Conservation (phyloP, 2,797 vertebrate species). For the Bradypus variegatus region DNA sequence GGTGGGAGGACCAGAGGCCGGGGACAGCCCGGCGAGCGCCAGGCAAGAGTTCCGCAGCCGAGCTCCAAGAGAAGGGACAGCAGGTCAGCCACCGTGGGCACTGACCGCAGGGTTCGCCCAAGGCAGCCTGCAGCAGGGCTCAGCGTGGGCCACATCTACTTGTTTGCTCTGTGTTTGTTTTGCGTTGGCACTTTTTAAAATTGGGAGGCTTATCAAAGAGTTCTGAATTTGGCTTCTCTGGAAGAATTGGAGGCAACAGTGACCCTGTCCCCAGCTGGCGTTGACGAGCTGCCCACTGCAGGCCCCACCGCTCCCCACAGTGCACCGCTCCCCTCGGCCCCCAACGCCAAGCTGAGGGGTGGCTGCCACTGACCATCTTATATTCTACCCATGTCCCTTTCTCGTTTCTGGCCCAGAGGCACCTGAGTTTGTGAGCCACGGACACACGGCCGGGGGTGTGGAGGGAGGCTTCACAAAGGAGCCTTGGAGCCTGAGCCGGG, state of each 20-base stretch:
- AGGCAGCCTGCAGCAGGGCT: background rate
- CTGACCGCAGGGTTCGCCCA: rapidly evolving
- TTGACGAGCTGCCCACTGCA: rapidly evolving
- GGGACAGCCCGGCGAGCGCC: background rate
- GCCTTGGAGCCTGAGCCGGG: background rate
- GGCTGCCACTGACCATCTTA: rapidly evolving
- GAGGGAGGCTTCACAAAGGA: background rate
- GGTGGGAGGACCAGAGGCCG: background rate
- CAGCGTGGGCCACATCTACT: rapidly evolving
- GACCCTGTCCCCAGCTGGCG: rapidly evolving
- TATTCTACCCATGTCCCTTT: rapidly evolving
- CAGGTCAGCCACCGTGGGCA: rapidly evolving
- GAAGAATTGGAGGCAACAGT: too few species aligned
- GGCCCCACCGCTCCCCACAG: background rate
- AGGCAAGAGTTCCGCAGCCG: background rate
- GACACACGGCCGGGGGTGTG: rapidly evolving
- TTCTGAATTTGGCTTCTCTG: background rate
- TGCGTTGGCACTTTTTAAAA: too few species aligned
- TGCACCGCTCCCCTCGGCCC: too few species aligned
- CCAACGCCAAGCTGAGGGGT: rapidly evolving
- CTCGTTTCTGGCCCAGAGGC: rapidly evolving
- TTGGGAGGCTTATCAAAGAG: background rate
- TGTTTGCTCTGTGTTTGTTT: background rate
- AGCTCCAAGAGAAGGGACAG: background rate
- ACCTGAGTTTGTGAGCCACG: rapidly evolving